Conservation (phyloP, 2,113 vertebrate genomes). For the Ancistrus triradiatus region DNA sequence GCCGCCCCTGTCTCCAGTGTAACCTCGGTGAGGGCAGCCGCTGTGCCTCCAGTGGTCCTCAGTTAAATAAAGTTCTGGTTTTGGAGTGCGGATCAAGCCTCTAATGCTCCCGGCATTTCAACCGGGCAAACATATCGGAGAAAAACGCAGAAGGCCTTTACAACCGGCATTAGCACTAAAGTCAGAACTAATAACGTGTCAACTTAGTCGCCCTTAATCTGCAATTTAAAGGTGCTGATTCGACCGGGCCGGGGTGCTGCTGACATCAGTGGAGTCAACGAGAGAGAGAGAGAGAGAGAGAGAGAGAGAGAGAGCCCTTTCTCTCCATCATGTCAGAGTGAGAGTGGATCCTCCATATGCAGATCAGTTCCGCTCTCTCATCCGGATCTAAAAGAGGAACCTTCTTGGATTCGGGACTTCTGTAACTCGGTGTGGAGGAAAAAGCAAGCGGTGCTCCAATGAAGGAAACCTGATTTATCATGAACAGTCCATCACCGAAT, state of each 20-base stretch:
- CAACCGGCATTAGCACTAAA: conserved; percentile 10
- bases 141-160: neutral
- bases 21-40: too few species aligned
- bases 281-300: neutral
- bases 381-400: neutral
- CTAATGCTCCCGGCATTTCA: neutral
- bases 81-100: too few species aligned
- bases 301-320: neutral
- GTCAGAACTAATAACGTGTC: conserved; percentile 26
- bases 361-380: conserved; percentile 2
- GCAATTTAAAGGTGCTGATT: conserved; percentile 27
- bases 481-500: too few species aligned
- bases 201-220: conserved; percentile 24
- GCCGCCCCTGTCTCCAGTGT: too few species aligned
- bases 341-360: conserved; percentile 11
- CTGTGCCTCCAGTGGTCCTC: too few species aligned
- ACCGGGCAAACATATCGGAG: neutral
- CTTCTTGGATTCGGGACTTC: too few species aligned
- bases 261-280: conserved; percentile 2
- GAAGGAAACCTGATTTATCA: too few species aligned
- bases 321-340: neutral
- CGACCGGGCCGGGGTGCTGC: conserved; percentile 3
- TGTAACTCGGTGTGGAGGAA: too few species aligned
- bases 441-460: too few species aligned
- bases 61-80: too few species aligned